A percentile compares a stretch with the other conserved stretches of the same genome.
Conservation (phyloP, 2,113 vertebrate genomes). For the Prunella fulvescens region DNA sequence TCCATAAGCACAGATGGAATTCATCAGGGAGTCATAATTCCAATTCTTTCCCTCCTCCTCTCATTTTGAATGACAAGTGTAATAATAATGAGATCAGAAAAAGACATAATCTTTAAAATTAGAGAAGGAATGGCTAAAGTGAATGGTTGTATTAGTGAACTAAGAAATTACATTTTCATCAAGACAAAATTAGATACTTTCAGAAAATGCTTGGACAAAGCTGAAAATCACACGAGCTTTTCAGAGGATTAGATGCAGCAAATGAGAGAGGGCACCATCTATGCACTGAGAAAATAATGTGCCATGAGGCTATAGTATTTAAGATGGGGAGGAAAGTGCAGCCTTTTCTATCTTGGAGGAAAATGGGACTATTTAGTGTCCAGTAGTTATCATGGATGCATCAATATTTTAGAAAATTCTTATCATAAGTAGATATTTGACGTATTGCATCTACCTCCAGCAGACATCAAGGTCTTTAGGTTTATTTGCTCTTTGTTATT, state of each 20-base stretch:
- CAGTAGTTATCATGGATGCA: background rate
- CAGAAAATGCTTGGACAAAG: conserved; percentile 51
- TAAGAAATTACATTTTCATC: conserved; percentile 64
- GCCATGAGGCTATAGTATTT: background rate
- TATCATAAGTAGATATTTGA: background rate
- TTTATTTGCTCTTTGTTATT: background rate
- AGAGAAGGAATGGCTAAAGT: conserved; percentile 42
- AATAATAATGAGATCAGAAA: conserved; percentile 60
- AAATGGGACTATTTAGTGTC: background rate
- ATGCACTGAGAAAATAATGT: background rate
- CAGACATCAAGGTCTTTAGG: background rate
- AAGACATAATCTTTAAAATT: conserved; percentile 61
- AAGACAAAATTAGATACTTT: conserved; percentile 51
- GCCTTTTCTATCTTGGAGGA: background rate
- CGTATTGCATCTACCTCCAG: background rate
- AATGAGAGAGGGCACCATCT: background rate
- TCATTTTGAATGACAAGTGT: conserved; percentile 59
- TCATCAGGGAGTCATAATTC: conserved; percentile 46
- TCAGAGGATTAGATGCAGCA: conserved; percentile 29
- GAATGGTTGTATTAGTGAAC: conserved; percentile 39
- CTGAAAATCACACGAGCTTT: conserved; percentile 40
- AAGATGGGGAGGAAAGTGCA: background rate
- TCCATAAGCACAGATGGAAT: conserved; percentile 45
- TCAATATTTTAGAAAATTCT: background rate
- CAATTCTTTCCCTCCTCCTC: conserved; percentile 34